These are phyloP conservation scores for Campoplex capitator DNA, from an alignment of 2,888 invertebrate species.

Conservation along the genomic window DNA sequence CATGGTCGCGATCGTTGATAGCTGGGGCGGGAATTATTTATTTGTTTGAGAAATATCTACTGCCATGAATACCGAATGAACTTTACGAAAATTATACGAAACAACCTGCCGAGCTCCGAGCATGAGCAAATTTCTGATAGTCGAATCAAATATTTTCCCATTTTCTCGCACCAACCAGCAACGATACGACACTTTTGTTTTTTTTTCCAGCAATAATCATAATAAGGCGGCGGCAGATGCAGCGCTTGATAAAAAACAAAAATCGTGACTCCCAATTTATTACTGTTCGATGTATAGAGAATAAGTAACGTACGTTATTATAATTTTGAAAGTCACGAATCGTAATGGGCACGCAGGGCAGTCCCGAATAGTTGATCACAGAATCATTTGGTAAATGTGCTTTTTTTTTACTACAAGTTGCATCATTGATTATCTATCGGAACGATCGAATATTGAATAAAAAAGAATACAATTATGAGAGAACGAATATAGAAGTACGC, in stretches of 20 bases:
- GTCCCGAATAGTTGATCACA: conserved; percentile 40
- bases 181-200: conserved; percentile 45
- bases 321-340: conserved; percentile 58
- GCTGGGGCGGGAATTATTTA: conserved; percentile 58
- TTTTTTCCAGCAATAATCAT: conserved; percentile 72
- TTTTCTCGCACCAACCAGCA: conserved; percentile 73
- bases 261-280: conserved; percentile 57
- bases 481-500: not conserved
- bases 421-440: conserved; percentile 16
- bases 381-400: conserved; percentile 46
- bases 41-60: not conserved
- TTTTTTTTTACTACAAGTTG: conserved; percentile 8
- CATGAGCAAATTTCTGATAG: not conserved
- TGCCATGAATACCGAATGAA: no score
- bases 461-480: not conserved
- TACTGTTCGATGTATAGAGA: conserved; percentile 24
- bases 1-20: conserved; percentile 54
- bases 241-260: conserved; percentile 70
- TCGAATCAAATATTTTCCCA: no score
- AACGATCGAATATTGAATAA: conserved; percentile 9
- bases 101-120: not conserved
- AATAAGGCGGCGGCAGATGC: conserved; percentile 76
- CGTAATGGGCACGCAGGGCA: conserved; percentile 60
- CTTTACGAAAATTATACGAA: not conserved
- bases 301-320: conserved; percentile 37